Conservation (phyloP, 1,140 invertebrate genomes). For the Scylla paramamosain region DNA sequence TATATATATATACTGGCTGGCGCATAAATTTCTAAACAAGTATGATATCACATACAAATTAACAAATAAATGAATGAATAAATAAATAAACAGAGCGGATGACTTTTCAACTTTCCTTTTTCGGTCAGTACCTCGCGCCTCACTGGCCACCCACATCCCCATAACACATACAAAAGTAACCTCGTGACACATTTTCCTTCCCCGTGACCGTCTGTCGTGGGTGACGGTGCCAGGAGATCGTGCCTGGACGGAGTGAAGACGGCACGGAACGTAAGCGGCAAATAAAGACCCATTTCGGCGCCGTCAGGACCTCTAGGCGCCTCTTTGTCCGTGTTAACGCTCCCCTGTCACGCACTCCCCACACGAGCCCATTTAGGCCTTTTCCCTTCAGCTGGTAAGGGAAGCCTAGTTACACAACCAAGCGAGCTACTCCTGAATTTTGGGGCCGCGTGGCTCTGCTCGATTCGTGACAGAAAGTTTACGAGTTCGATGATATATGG, state of each 20-base stretch:
- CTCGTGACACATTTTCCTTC: constrained; percentile 4
- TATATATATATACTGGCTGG: too few relatives aligned
- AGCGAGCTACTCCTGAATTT: background rate
- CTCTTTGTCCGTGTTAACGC: background rate
- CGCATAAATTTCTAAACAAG: too few relatives aligned
- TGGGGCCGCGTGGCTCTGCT: too few relatives aligned
- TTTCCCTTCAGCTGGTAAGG: background rate
- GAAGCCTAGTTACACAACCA: background rate
- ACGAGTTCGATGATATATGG: too few relatives aligned
- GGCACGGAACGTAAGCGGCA: background rate
- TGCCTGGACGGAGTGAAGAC: background rate
- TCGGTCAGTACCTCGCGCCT: too few relatives aligned
- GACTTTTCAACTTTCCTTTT: too few relatives aligned
- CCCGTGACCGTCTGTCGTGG: background rate
- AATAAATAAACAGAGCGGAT: too few relatives aligned
- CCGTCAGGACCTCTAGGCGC: too few relatives aligned
- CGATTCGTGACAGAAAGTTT: too few relatives aligned
- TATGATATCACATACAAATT: too few relatives aligned
- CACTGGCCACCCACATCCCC: background rate
- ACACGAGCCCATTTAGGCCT: background rate
- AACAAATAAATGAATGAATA: too few relatives aligned
- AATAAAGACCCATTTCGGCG: background rate
- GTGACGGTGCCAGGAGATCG: background rate
- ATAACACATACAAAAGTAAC: background rate
- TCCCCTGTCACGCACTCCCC: background rate